Conservation (phyloP, 2,888 invertebrate genomes). For the Pristionchus maxplancki region DNA sequence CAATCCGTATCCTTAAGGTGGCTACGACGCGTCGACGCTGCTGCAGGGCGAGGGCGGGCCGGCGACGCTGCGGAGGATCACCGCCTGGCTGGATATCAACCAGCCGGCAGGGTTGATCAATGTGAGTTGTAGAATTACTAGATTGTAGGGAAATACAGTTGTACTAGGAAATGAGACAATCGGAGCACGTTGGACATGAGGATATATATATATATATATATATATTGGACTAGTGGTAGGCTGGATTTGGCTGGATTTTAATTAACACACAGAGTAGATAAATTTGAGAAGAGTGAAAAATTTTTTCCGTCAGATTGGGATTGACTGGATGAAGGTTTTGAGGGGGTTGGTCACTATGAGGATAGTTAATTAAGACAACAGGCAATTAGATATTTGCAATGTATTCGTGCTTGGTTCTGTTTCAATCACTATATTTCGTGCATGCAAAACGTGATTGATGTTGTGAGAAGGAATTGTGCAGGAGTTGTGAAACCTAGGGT, state of each 20-base stretch:
- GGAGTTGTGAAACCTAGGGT: background rate
- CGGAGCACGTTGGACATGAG: too few species aligned
- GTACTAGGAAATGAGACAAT: too few species aligned
- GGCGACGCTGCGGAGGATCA: conserved; percentile 58
- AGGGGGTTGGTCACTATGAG: too few species aligned
- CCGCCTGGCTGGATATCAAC: conserved; percentile 62
- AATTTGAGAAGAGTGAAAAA: background rate
- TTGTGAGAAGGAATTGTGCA: background rate
- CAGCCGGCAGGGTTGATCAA: conserved; percentile 18
- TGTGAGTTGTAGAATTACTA: background rate
- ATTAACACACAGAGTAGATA: too few species aligned
- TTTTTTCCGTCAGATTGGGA: too few species aligned
- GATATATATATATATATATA: too few species aligned
- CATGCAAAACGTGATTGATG: background rate
- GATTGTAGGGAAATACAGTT: too few species aligned
- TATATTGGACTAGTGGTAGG: too few species aligned
- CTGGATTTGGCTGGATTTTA: too few species aligned
- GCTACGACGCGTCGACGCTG: conserved; percentile 45
- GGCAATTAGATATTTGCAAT: background rate
- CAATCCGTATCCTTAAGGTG: background rate
- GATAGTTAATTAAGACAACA: background rate
- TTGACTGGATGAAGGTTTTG: too few species aligned
- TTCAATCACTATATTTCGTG: background rate
- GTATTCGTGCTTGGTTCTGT: background rate
- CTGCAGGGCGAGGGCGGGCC: conserved; percentile 58